Base-by-base conservation (phyloP, 1,140 invertebrate genomes). In the Trichonephila clavipes region DNA sequence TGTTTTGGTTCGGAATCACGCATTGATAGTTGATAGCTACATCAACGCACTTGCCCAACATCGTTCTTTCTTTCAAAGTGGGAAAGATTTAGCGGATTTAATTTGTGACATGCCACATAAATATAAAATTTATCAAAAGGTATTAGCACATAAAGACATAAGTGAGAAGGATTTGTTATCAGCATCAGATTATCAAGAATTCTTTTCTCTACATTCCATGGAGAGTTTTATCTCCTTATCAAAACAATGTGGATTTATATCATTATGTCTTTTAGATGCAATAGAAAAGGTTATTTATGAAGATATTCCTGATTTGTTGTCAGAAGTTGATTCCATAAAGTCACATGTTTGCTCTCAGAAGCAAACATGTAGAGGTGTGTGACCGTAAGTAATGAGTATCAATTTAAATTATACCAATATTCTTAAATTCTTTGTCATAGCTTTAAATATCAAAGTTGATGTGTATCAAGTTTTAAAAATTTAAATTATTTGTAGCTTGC, bases 11-110 rank as follows among this genome's bases (percentile, higher is more conserved):
- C 97, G 98, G 95, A 99, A 99, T 96, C 98, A 99, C 95, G 98
- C 98, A 24, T 98, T 99, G 96, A 98, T 99, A 97, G 98, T 99
- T 12, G 98, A 99, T 96, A 98, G 98, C 95, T 99, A 99, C 95
- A 95, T 99, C 86, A 98, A 98, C 34, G 99, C 98, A 0, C 99
- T 98, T 95, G 98, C 98, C 96, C 98, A 98, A 95, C 98, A 99
- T 96, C 98, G 98, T 96, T 97, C 98, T 1, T 97, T 99, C 95
- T 99, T 99, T 95, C 98, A 97, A 86, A 98, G 98, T 96, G 97
- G 97, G 95, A 98, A 98, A 95, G 97, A 98, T 93, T 93, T 96
- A 44, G 95, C 95, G 51, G 94, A 95, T 77, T 95, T 96, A 94
- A 97, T 98, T 88, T 97, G 98, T 77, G 98, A 99, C 94, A 98